These are phyloP conservation scores for Brachystomella parvula DNA, from an alignment of 1,140 invertebrate genomes.

Conservation along the genomic window DNA sequence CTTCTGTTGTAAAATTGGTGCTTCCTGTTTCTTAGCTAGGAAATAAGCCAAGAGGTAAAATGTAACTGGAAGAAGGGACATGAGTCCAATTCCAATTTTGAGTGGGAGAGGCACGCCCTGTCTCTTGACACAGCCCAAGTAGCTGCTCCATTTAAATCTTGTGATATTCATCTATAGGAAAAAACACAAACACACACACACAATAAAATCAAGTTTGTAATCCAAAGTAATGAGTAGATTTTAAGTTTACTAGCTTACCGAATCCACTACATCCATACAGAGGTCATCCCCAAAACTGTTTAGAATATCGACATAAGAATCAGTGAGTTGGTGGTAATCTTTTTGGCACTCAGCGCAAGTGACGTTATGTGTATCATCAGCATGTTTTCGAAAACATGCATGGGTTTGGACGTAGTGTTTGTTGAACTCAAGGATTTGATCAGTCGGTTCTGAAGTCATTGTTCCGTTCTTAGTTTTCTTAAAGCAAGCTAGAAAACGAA, in stretches of 20 bases:
- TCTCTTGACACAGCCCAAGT: conserved; percentile 24
- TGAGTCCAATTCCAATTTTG: conserved; percentile 18
- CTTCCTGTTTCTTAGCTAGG: conserved; percentile 31
- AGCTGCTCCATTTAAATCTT: conserved; percentile 29
- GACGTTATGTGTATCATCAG: neutral
- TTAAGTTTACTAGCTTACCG: conserved; percentile 16
- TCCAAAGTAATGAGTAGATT: no score
- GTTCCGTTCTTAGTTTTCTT: conserved; percentile 16
- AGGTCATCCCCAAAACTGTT: conserved; percentile 28
- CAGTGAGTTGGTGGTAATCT: conserved; percentile 26
- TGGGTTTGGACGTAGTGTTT: conserved; percentile 14
- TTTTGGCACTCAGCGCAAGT: conserved; percentile 26
- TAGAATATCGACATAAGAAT: conserved; percentile 29
- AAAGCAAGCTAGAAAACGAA: conserved; percentile 22
- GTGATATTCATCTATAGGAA: conserved; percentile 35
- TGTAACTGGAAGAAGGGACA: conserved; percentile 22
- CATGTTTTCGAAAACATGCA: conserved; percentile 17
- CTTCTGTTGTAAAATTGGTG: conserved; percentile 23
- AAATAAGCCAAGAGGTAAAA: conserved; percentile 26
- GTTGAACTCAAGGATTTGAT: conserved; percentile 21
- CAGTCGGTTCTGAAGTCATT: conserved; percentile 9
- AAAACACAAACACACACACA: neutral
- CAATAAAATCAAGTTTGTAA: neutral
- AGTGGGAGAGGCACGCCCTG: conserved; percentile 18
- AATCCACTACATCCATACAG: conserved; percentile 36